phyloP scores from a whole-genome alignment of 1,140 invertebrate genomes.

The Diorhabda carinulata region DNA sequence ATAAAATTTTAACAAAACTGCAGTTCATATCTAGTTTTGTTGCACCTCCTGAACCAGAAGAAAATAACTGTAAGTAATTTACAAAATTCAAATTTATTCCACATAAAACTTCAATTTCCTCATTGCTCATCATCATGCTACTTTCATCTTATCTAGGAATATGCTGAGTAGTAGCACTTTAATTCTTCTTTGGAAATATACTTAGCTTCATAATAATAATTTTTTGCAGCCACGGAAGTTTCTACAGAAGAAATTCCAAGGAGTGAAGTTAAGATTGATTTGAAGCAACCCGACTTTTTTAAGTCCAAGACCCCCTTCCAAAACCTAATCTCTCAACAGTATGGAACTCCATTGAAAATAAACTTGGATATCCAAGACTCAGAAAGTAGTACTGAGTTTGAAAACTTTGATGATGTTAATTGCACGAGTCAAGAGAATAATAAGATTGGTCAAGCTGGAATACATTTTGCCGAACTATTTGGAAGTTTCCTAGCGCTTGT shows the following conservation, averaged over 20 bases:
- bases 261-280: not conserved
- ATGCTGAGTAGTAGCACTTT: too few relatives aligned
- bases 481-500: conserved; percentile 28
- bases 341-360: conserved; percentile 8
- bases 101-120: too few relatives aligned
- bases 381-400: not conserved
- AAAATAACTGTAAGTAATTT: not conserved
- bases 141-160: too few relatives aligned
- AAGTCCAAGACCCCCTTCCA: too few relatives aligned
- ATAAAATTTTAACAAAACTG: conserved; percentile 16
- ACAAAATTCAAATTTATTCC: too few relatives aligned
- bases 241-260: not conserved
- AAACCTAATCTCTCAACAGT: not conserved
- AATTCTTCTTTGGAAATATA: too few relatives aligned
- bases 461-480: conserved; percentile 29
- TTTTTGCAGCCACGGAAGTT: not conserved
- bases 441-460: conserved; percentile 21
- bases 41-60: not conserved
- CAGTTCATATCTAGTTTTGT: conserved; percentile 8
- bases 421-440: not conserved
- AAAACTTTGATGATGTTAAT: not conserved
- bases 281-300: too few relatives aligned
- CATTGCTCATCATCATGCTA: too few relatives aligned
- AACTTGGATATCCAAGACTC: conserved; percentile 6
- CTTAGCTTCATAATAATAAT: too few relatives aligned